These are phyloP conservation scores for Drosophila sucinea DNA, from an alignment of 1,140 invertebrate species.

Conservation along the genomic window DNA sequence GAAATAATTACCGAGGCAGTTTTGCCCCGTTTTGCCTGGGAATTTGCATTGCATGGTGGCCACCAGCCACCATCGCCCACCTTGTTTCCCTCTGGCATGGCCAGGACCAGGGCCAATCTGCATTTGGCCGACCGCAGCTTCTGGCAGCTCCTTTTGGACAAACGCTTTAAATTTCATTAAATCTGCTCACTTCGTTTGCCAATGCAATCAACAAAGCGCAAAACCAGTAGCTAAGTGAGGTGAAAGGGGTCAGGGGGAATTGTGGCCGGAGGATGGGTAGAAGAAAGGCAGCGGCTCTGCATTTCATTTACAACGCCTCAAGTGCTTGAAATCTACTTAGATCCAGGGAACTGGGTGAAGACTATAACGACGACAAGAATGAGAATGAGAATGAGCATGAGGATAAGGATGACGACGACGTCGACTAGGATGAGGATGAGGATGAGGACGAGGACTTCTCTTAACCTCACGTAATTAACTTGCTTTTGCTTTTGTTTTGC, in stretches of 20 bases:
- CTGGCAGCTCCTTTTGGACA: slow-evolving; percentile 44
- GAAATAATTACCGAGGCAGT: slow-evolving; percentile 68
- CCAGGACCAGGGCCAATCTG: slow-evolving; percentile 28
- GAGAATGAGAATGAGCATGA: neutral
- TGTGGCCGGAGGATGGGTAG: slow-evolving; percentile 2
- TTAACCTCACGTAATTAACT: slow-evolving; percentile 76
- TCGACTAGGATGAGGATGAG: no score
- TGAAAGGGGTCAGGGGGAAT: slow-evolving; percentile 26
- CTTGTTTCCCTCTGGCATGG: neutral
- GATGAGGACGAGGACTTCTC: slow-evolving; percentile 13
- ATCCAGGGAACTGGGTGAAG: slow-evolving; percentile 20
- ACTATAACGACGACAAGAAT: neutral
- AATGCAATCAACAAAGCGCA: slow-evolving; percentile 73
- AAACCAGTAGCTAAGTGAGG: slow-evolving; percentile 14
- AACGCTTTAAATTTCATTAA: slow-evolving; percentile 77
- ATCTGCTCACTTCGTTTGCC: slow-evolving; percentile 80
- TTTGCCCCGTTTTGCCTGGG: slow-evolving; percentile 14
- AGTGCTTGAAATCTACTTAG: slow-evolving; percentile 75
- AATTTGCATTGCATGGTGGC: slow-evolving; percentile 56
- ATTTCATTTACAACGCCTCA: slow-evolving; percentile 75
- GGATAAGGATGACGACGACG: neutral
- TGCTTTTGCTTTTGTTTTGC: slow-evolving; percentile 37
- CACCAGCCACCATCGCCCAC: slow-evolving; percentile 2
- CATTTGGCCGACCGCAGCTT: slow-evolving; percentile 46
- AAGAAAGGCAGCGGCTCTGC: slow-evolving; percentile 35